These are phyloP conservation scores for Pentalonia nigronervosa DNA, from an alignment of 1,140 invertebrate species.

Conservation along the genomic window DNA sequence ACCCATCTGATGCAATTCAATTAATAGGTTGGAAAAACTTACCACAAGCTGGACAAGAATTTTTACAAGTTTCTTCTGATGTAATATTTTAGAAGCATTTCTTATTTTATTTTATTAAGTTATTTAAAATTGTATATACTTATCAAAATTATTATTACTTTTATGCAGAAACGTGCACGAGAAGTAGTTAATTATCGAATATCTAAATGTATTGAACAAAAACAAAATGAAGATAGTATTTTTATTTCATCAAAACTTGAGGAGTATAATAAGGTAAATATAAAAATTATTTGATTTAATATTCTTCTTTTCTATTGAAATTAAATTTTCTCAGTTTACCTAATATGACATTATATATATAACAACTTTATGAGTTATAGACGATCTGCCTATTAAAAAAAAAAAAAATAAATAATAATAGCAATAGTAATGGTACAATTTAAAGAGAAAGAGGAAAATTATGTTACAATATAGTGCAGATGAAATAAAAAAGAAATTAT, in stretches of 20 bases:
- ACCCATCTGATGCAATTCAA: slow-evolving; percentile 84
- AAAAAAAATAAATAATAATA: too few relatives aligned
- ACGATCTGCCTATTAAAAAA: too few relatives aligned
- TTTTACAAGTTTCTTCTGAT: slow-evolving; percentile 84
- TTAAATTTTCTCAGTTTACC: not conserved
- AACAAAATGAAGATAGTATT: slow-evolving; percentile 70
- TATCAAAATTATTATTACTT: slow-evolving; percentile 6
- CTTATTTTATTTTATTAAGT: not conserved
- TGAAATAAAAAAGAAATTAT: too few relatives aligned
- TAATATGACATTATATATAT: not conserved
- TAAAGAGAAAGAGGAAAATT: too few relatives aligned
- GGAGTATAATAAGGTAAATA: slow-evolving; percentile 67
- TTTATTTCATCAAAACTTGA: slow-evolving; percentile 62
- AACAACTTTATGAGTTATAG: too few relatives aligned
- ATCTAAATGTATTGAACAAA: slow-evolving; percentile 68
- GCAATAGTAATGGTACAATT: too few relatives aligned
- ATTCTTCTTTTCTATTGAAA: not conserved
- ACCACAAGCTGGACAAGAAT: slow-evolving; percentile 85
- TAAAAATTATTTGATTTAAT: not conserved
- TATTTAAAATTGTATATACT: not conserved
- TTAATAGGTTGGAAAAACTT: slow-evolving; percentile 89
- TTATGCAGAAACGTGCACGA: slow-evolving; percentile 71
- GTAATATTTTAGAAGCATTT: slow-evolving; percentile 62
- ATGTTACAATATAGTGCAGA: too few relatives aligned
- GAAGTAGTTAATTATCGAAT: slow-evolving; percentile 75